Percentiles rank a stretch among this genome's conserved stretches.
These are phyloP conservation scores for Dipodomys spectabilis DNA, from an alignment of 2,113 vertebrate genomes.

Conservation along the genomic window DNA sequence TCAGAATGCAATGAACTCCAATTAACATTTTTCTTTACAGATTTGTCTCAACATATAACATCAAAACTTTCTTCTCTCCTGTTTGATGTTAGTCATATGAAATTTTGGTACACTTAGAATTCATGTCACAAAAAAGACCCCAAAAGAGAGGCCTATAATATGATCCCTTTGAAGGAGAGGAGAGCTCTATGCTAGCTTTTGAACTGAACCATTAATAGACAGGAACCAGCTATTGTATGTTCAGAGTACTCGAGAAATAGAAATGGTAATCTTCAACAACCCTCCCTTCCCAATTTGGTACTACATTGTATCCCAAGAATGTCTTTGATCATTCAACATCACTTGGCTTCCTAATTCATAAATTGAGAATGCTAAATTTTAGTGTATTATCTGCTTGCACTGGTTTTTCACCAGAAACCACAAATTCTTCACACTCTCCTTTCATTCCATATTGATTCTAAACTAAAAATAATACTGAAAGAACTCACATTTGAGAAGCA, in stretches of 20 bases:
- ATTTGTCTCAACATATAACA: slow-evolving; percentile 29
- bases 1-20: slow-evolving; percentile 32
- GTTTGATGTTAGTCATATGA: background rate
- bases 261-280: slow-evolving; percentile 33
- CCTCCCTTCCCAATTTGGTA: background rate
- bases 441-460: slow-evolving; percentile 14
- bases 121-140: slow-evolving; percentile 48
- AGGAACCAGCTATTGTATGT: slow-evolving; percentile 1
- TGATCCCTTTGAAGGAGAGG: background rate
- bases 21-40: slow-evolving; percentile 34
- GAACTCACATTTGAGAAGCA: slow-evolving; percentile 48
- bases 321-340: background rate
- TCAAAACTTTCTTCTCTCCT: background rate
- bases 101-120: slow-evolving; percentile 26
- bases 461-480: slow-evolving; percentile 30
- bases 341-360: background rate
- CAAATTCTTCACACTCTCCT: background rate
- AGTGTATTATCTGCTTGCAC: background rate
- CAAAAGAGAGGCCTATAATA: background rate
- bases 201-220: background rate
- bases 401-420: background rate
- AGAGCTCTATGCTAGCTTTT: slow-evolving; percentile 37
- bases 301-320: background rate
- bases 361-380: background rate
- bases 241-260: slow-evolving; percentile 44